Percentiles rank a stretch among this genome's conserved stretches.
Evolutionary conservation across 1,140 invertebrate species (phyloP).

Genomic region (Zaprionus davidi): DNA sequence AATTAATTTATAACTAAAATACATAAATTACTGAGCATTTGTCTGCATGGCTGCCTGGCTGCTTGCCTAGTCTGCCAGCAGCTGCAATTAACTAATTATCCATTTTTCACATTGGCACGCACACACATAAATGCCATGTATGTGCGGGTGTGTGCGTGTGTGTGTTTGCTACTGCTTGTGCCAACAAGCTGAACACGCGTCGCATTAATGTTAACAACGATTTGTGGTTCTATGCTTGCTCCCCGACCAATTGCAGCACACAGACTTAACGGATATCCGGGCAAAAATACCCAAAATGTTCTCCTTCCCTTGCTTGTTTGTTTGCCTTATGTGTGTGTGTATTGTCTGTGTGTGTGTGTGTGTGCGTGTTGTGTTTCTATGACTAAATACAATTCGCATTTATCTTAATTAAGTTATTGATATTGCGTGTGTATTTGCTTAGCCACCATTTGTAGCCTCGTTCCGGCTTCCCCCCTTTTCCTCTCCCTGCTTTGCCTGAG

Average conservation of each 20-base stretch:
- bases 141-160: conserved; percentile 25
- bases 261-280: conserved; percentile 55
- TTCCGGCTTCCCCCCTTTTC: background rate
- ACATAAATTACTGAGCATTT: conserved; percentile 65
- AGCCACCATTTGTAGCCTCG: conserved; percentile 14
- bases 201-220: conserved; percentile 74
- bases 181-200: conserved; percentile 72
- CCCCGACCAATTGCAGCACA: conserved; percentile 32
- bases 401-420: conserved; percentile 83
- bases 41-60: conserved; percentile 19
- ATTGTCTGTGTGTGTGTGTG: conserved; percentile 23
- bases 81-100: conserved; percentile 82
- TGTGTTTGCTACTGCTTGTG: conserved; percentile 26
- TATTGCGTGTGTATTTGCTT: conserved; percentile 59
- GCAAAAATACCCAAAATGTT: conserved; percentile 55
- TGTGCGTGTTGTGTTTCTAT: conserved; percentile 42
- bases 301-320: background rate
- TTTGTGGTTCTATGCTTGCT: conserved; percentile 34
- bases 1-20: conserved; percentile 80
- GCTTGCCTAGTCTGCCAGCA: conserved; percentile 16
- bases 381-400: conserved; percentile 76
- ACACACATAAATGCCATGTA: conserved; percentile 51
- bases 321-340: background rate
- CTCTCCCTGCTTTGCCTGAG: conserved; percentile 16
- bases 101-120: conserved; percentile 76